Evolutionary conservation across 2,113 vertebrate species (phyloP).

Genomic region (Argyrosomus japonicus): DNA sequence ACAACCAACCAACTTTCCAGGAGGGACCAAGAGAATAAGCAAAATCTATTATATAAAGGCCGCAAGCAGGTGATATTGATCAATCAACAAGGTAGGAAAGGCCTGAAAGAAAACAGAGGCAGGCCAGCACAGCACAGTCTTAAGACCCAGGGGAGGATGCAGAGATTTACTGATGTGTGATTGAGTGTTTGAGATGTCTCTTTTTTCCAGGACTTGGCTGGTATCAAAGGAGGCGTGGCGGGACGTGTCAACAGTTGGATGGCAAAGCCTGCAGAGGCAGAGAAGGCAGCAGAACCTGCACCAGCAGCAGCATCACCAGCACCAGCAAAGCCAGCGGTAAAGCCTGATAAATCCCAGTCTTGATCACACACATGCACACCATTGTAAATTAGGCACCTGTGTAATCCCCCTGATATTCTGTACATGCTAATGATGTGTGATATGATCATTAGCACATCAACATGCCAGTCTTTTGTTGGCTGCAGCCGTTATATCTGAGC

Average conservation of each 20-base stretch:
- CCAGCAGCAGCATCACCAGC: conserved; percentile 30
- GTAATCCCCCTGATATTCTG: conserved; percentile 66
- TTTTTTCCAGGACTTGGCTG: conserved; percentile 87
- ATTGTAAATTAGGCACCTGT: conserved; percentile 44
- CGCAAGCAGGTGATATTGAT: no score
- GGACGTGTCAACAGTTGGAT: conserved; percentile 93
- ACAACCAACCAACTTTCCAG: no score
- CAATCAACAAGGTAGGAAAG: no score
- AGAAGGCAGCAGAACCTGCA: conserved; percentile 82
- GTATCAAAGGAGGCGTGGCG: conserved; percentile 89
- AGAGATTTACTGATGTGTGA: not conserved
- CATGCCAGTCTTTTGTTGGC: conserved; percentile 55
- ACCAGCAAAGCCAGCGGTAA: conserved; percentile 71
- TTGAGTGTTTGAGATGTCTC: not conserved
- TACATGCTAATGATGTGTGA: conserved; percentile 29
- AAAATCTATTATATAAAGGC: no score
- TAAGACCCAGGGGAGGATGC: not conserved
- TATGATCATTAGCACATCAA: conserved; percentile 55
- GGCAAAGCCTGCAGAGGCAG: conserved; percentile 90
- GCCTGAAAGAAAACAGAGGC: no score
- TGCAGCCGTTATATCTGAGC: conserved; percentile 5
- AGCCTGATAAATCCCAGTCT: conserved; percentile 47
- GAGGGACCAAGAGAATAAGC: no score
- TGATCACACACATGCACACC: conserved; percentile 28
- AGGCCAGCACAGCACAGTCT: no score